Base-by-base conservation (phyloP, 2,113 vertebrate genomes). In the Notothenia coriiceps region DNA sequence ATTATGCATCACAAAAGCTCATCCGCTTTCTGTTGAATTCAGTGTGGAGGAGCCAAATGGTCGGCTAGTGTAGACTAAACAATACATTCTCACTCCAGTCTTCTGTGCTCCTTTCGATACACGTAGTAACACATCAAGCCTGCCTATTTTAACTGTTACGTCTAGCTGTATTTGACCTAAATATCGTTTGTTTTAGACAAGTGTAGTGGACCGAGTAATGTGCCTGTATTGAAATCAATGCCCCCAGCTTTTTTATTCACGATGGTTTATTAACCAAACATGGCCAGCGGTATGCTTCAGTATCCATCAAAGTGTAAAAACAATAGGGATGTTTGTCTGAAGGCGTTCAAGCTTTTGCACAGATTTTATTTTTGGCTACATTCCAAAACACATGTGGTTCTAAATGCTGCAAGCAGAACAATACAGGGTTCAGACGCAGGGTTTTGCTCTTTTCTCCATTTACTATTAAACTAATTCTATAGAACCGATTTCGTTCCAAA, bases 1-100 rank as follows among this genome's bases (percentile, higher is more conserved):
- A 83, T 82, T 92, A 86, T 93, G 89, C 89, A 93, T 92, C 88
- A 93, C 92, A 94, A 94, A 93, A 93, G 91, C 89, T 87, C 91
- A 60, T 87, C 81, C 83, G 90, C 86, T 86, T 67, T 83, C 82
- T 69, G 73, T n/a, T 79, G 40, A 69, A 68, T 83, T 85, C 70
- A 47, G 75, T 78, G 88, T 89, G 44, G 79, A 61, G 54, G 35
- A 81, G 84, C 72, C 93, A 90, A 92, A 93, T 90, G 91, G 91
- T 90, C 84, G 86, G 2, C 78, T 18, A 75, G 70, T 84, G 79
- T 51, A 72, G 83, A 77, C 82, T 57, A 88, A 91, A 91, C 86
- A 85, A 84, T 89, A 74, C 35, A 88, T 71, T 47, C 76, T 54
- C 67, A 67, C 68, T 62, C 14, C n/a, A 15, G 7, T 66, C 50